Percentiles rank a stretch among this genome's conserved stretches.
phyloP scores from a whole-genome alignment of 2,797 vertebrate species.

The Gobio occitaniae region DNA sequence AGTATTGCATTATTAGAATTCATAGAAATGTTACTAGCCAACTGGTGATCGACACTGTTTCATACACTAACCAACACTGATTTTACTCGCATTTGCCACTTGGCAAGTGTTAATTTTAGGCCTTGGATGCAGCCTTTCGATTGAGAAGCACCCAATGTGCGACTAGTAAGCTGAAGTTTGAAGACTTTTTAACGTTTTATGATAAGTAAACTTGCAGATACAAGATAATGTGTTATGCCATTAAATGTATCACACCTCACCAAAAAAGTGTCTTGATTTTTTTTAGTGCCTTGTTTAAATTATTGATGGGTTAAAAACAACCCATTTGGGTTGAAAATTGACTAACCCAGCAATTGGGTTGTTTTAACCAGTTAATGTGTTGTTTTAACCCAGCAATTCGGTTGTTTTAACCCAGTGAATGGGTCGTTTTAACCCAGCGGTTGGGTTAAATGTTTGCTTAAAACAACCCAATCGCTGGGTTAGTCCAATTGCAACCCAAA shows the following conservation, averaged over 20 bases:
- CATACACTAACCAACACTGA: not conserved
- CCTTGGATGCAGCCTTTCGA: not conserved
- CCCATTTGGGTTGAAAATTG: too few relatives aligned
- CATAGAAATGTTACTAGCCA: not conserved
- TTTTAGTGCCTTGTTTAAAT: not conserved
- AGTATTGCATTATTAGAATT: not conserved
- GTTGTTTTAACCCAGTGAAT: too few relatives aligned
- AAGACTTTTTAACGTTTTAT: too few relatives aligned
- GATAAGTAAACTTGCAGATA: too few relatives aligned
- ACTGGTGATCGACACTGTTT: not conserved
- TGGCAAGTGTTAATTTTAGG: not conserved
- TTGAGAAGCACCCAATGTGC: not conserved
- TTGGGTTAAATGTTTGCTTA: too few relatives aligned
- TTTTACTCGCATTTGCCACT: not conserved
- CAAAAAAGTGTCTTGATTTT: not conserved
- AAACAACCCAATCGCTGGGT: too few relatives aligned
- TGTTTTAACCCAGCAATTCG: too few relatives aligned
- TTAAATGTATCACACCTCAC: not conserved
- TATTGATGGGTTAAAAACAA: not conserved
- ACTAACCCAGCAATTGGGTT: too few relatives aligned
- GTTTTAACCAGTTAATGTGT: too few relatives aligned
- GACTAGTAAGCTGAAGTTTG: too few relatives aligned
- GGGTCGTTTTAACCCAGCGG: too few relatives aligned
- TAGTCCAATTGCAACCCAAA: too few relatives aligned
- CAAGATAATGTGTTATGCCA: not conserved